These are phyloP conservation scores for Scartelaos histophorus DNA, from an alignment of 2,113 vertebrate genomes.

Conservation along the genomic window DNA sequence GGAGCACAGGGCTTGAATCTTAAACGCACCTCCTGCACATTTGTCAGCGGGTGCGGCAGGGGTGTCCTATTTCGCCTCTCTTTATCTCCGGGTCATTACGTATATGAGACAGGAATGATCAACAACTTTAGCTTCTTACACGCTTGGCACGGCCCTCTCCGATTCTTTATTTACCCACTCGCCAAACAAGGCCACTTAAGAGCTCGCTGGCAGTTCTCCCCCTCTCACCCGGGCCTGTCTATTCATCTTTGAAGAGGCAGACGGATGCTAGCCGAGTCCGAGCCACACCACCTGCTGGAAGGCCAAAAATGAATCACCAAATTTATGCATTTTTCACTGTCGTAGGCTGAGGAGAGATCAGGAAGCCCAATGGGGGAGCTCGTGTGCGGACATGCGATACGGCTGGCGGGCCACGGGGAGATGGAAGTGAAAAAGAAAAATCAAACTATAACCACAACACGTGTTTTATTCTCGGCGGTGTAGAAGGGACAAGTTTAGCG, in stretches of 20 bases:
- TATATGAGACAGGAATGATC: conserved; percentile 75
- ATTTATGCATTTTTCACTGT: conserved; percentile 60
- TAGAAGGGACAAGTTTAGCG: conserved; percentile 39
- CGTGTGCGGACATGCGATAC: conserved; percentile 54
- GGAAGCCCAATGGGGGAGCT: conserved; percentile 56
- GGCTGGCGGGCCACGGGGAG: conserved; percentile 24
- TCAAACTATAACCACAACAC: conserved; percentile 49
- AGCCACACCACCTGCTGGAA: conserved; percentile 62
- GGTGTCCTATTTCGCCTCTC: conserved; percentile 78
- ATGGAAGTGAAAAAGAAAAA: neutral
- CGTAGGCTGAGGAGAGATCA: conserved; percentile 54
- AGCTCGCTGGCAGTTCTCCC: conserved; percentile 55
- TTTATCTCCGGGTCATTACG: conserved; percentile 87
- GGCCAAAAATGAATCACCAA: conserved; percentile 65
- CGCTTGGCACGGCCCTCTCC: conserved; percentile 76
- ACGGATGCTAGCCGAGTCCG: conserved; percentile 42
- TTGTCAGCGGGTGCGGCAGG: conserved; percentile 75
- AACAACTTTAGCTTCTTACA: conserved; percentile 77
- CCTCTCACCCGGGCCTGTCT: conserved; percentile 51
- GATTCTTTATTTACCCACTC: conserved; percentile 84
- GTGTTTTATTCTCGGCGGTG: conserved; percentile 56
- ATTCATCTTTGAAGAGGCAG: conserved; percentile 72
- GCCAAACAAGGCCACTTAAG: conserved; percentile 79
- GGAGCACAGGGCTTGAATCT: conserved; percentile 72
- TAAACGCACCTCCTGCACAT: conserved; percentile 74